Base-by-base conservation (phyloP, 1,140 invertebrate species). In the Polypedilum pembai region DNA sequence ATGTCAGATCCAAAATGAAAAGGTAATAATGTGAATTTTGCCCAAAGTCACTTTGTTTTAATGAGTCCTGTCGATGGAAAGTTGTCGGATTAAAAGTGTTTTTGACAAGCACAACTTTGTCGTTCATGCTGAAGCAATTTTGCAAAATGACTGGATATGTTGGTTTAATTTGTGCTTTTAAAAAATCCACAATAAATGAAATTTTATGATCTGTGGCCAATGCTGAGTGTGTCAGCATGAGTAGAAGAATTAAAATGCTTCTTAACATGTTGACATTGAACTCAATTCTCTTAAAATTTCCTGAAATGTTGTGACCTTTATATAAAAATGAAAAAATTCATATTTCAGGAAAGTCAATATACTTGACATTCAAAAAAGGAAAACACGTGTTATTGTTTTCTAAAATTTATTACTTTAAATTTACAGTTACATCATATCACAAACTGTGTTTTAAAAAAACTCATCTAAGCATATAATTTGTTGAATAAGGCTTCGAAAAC, bases 41-140 rank as follows among this genome's bases (percentile, higher is more conserved):
- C 65, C 17, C 20, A 69, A 69, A 69, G 65, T 69, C 65, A 18
- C 17, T 69, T 69, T 7, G 3, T 18, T 69, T 69, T 69, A 69
- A 69, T 69, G 65, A 69, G 18, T 69, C 65, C 65, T 69, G 65
- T 69, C 10, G 17, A 18, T 20, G 8, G 10, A 69, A 69, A 20
- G 7, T 21, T 18, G 65, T 20, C 65, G 65, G 65, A 69, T 18
- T 69, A 21, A 69, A 69, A 21, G 5, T 69, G 65, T 18, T 69
- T 69, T 21, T 69, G 20, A 69, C 65, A 21, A 69, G 65, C 18
- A 20, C 20, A 18, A 69, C 8, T 69, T 69, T 69, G 15, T 69
- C 17, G 0, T 20, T 18, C 8, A 20, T 21, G 20, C 8, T 21
- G 17, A 69, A 69, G 65, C 65, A 69, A 21, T 21, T 18, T 10